phyloP scores from a whole-genome alignment of 1,140 invertebrate species.

The Drosophila subpulchrella region DNA sequence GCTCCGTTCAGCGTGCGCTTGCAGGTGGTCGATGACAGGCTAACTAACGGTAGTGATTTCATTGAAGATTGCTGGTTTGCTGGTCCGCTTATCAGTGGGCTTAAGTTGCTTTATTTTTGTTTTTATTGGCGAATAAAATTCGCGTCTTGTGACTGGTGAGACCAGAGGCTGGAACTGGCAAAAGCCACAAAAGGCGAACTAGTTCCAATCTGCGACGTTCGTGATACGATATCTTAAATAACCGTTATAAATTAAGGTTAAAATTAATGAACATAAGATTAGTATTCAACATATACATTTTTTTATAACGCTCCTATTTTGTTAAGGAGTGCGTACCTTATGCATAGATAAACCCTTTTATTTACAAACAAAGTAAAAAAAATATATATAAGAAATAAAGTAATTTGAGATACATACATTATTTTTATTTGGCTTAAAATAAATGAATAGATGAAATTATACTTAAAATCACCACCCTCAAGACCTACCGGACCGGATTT shows the following conservation, averaged over 20 bases:
- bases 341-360: too few species aligned
- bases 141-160: slow-evolving; percentile 40
- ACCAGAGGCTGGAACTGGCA: slow-evolving; percentile 12
- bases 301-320: too few species aligned
- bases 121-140: slow-evolving; percentile 33
- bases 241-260: not conserved
- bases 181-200: not conserved
- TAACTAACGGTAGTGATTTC: slow-evolving; percentile 35
- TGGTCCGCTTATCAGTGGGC: slow-evolving; percentile 36
- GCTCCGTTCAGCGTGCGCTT: slow-evolving; percentile 17
- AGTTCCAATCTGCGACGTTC: not conserved
- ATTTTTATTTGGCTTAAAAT: too few species aligned
- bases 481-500: too few species aligned
- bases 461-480: too few species aligned
- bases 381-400: too few species aligned
- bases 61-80: slow-evolving; percentile 45
- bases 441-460: too few species aligned
- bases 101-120: slow-evolving; percentile 35
- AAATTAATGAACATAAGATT: not conserved
- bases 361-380: too few species aligned
- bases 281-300: too few species aligned
- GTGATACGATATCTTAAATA: not conserved
- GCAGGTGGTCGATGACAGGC: slow-evolving; percentile 24
- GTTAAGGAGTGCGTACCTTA: too few species aligned
- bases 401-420: too few species aligned